These are phyloP conservation scores for Odontothrips loti DNA, from an alignment of 2,888 invertebrate genomes.

Conservation along the genomic window DNA sequence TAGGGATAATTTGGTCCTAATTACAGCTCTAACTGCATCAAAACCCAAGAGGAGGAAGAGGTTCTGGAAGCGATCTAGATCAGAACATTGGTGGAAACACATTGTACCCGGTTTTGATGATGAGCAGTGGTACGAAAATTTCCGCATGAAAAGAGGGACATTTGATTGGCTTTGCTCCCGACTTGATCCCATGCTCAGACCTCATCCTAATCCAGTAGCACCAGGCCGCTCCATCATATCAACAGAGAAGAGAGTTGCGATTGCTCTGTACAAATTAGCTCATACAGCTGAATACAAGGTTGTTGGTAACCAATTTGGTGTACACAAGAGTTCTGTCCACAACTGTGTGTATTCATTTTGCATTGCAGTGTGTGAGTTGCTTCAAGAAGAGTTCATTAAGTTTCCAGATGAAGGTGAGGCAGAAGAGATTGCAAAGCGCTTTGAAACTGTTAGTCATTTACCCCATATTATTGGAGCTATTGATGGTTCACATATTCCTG, in stretches of 20 bases:
- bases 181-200: neutral
- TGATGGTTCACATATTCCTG: constrained; percentile 39
- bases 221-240: no score
- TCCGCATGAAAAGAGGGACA: neutral
- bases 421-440: constrained; percentile 37
- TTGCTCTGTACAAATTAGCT: constrained; percentile 38
- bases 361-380: constrained; percentile 40
- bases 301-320: constrained; percentile 38
- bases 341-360: constrained; percentile 40
- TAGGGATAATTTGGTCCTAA: no score
- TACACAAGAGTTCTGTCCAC: constrained; percentile 39
- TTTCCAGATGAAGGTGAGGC: neutral
- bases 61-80: neutral
- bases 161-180: neutral
- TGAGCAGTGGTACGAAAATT: neutral
- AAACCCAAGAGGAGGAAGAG: neutral
- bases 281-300: constrained; percentile 39
- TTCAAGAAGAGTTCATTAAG: constrained; percentile 37
- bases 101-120: neutral
- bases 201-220: neutral
- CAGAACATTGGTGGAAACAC: neutral
- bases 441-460: constrained; percentile 39
- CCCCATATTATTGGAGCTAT: constrained; percentile 43
- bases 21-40: neutral
- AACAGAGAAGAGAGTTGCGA: constrained; percentile 38